Evolutionary conservation across 2,888 invertebrate genomes (phyloP).

Genomic region (Noctua fimbriata): DNA sequence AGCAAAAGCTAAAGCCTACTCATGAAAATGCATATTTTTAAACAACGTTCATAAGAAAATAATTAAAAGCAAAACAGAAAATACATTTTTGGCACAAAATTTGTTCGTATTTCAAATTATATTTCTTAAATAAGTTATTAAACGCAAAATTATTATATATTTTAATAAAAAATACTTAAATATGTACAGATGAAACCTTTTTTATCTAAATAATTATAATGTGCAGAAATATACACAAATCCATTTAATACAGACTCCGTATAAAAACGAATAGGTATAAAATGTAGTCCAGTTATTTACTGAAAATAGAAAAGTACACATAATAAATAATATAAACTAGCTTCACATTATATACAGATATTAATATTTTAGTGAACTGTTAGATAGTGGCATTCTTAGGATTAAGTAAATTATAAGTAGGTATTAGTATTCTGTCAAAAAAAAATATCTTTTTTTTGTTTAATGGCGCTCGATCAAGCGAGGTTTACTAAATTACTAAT

Average conservation of each 20-base stretch:
- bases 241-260: slow-evolving; percentile 51
- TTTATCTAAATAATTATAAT: slow-evolving; percentile 34
- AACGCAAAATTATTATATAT: slow-evolving; percentile 32
- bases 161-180: slow-evolving; percentile 42
- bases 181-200: slow-evolving; percentile 32
- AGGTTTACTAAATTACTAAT: background rate
- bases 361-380: slow-evolving; percentile 34
- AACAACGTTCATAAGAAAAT: slow-evolving; percentile 45
- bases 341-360: slow-evolving; percentile 38
- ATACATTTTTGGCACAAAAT: slow-evolving; percentile 60
- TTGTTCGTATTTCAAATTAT: slow-evolving; percentile 55
- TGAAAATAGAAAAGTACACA: slow-evolving; percentile 62
- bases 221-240: slow-evolving; percentile 46
- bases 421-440: slow-evolving; percentile 33
- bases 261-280: slow-evolving; percentile 49
- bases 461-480: background rate
- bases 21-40: slow-evolving; percentile 39
- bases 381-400: slow-evolving; percentile 44
- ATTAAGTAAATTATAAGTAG: slow-evolving; percentile 20
- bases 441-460: slow-evolving; percentile 9
- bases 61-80: slow-evolving; percentile 46
- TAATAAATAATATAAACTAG: slow-evolving; percentile 59
- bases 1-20: slow-evolving; percentile 29
- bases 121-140: slow-evolving; percentile 43
- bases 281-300: slow-evolving; percentile 62